Base-by-base conservation (phyloP, 2,797 vertebrate genomes). In the Rachycentron canadum region DNA sequence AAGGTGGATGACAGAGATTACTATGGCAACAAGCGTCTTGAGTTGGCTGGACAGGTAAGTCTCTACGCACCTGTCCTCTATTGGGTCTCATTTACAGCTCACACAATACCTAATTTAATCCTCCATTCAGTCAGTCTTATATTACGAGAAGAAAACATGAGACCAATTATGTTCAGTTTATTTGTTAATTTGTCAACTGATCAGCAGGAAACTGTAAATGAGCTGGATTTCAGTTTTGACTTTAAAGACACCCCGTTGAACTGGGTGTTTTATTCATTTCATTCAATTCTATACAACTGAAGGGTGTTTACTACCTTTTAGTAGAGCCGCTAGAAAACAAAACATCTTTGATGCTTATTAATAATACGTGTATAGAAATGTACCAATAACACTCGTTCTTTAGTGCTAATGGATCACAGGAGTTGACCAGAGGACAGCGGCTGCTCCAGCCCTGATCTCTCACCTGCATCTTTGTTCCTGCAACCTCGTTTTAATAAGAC, bases 1-100 rank as follows among this genome's bases (percentile, higher is more conserved):
- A 99, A 99, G 90, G 98, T 99, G 57, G 98, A 99, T 1, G 98
- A 99, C 94, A 94, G 98, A 84, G 98, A 99, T 93, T 99, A 99
- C 89, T 99, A 99, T 38, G 98, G 98, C 67, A 99, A 99, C 94
- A 99, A 99, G 85, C 96, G 98, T 84, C 91, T 99, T 73, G 98
- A 99, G 83, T 85, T 99, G 92, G 98, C 98, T n/a, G 98, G 98
- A 76, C 98, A 99, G 96, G 98, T 99, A 88, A 75, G 34, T 16
- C 14, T 63, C 9, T n/a, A 3, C 10, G 34, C 55, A 50, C 14
- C 41, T 62, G 11, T 64, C 5, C 16, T 63, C 40, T 34, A 45
- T 67, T 38, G 58, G 49, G n/a, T 70, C 34, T 69, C 59, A 69
- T 25, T 64, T 21, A 59, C 49, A 55, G 32, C 47, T 38, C 13